phyloP scores from a whole-genome alignment of 2,797 vertebrate species.

The Lagocephalus sceleratus region DNA sequence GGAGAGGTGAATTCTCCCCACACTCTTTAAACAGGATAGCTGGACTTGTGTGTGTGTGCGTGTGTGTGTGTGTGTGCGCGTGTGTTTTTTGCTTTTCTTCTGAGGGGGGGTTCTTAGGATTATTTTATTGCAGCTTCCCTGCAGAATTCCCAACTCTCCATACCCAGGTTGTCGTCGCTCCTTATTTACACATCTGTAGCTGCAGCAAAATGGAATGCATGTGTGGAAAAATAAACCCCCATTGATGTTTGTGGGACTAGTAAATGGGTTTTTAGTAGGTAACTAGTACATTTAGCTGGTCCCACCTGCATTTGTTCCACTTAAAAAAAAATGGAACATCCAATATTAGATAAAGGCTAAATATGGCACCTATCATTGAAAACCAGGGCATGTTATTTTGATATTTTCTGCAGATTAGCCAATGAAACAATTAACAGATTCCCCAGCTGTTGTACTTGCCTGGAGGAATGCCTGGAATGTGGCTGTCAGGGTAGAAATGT shows the following conservation, averaged over 20 bases:
- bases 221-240: no score
- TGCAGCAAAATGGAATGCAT: no score
- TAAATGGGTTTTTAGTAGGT: no score
- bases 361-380: conserved; percentile 20
- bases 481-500: conserved; percentile 56
- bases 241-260: no score
- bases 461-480: conserved; percentile 61
- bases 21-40: not conserved
- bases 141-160: no score
- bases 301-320: conserved; percentile 3
- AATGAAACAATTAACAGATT: conserved; percentile 57
- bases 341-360: conserved; percentile 15
- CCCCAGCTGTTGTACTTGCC: conserved; percentile 62
- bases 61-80: not conserved
- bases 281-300: no score
- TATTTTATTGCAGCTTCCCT: no score
- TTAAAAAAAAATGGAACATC: conserved; percentile 19
- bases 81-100: not conserved
- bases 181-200: no score
- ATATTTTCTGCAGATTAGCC: conserved; percentile 35
- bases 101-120: no score
- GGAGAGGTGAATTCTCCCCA: not conserved
- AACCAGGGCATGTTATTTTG: conserved; percentile 50
- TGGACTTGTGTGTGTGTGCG: not conserved
- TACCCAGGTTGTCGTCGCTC: no score